Base-by-base conservation (phyloP, 2,113 vertebrate species). In the Ifrita kowaldi region DNA sequence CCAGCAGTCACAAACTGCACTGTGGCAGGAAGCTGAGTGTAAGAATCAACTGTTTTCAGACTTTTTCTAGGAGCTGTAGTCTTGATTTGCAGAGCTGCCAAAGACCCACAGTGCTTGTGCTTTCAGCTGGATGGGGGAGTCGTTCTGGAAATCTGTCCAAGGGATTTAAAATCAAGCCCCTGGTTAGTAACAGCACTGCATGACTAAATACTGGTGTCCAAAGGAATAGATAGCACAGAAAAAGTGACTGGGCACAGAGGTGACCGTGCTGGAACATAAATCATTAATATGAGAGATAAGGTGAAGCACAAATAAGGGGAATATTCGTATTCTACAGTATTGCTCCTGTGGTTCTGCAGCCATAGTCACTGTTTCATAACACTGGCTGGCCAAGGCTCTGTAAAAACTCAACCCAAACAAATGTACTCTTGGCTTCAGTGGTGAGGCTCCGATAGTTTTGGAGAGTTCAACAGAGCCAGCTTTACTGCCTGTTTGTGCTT, bases 1-100 rank as follows among this genome's bases (percentile, higher is more conserved):
- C 65, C 79, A 95, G 92, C 88, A 96, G 89, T 78, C 68, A 30
- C 62, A 77, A 65, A 74, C 85, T 60, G 65, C 37, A 55, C 42
- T 8, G 19, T 73, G 80, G 74, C 82, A 90, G 70, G 59, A 52
- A 78, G 87, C 62, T 73, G 85, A 87, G 88, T 87, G 62, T 80
- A 75, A 89, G 89, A 63, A 57, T 44, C 56, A 46, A 53, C 83
- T 76, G 69, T 90, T 94, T 87, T 87, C 90, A 95, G 92, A 60
- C 73, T 84, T 59, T 49, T 85, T 53, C 55, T 70, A 42, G 77
- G 90, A 90, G 84, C 76, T 81, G 60, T 57, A 78, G 83, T 37
- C 88, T 81, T 71, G 44, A 78, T 84, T 74, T 94, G 83, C 44
- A 82, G 73, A 90, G 88, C 92, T 94, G 90, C 95, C 93, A 92